Percentiles rank a stretch among this genome's conserved stretches.
These are phyloP conservation scores for Arvicanthis niloticus DNA, from an alignment of 2,113 vertebrate species.

Conservation along the genomic window DNA sequence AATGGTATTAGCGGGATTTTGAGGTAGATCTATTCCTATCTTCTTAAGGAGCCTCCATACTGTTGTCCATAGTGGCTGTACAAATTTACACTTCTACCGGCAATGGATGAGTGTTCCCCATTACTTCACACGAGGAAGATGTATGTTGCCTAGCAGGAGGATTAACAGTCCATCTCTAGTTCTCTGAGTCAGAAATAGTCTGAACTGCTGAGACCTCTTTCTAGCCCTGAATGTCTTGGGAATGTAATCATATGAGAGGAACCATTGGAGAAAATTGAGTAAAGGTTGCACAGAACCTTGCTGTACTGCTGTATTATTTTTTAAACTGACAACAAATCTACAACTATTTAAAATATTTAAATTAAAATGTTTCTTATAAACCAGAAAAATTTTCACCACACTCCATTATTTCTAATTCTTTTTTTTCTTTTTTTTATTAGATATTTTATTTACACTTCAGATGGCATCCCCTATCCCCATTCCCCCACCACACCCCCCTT, in stretches of 20 bases:
- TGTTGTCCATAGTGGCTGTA: no score
- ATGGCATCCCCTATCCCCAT: no score
- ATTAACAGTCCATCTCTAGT: not conserved
- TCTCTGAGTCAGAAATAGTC: not conserved
- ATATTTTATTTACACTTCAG: no score
- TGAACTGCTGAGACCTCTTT: not conserved
- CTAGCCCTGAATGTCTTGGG: not conserved
- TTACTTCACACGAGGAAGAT: not conserved
- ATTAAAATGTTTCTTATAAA: not conserved
- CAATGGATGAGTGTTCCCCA: not conserved
- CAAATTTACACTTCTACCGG: not conserved
- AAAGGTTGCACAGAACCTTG: not conserved
- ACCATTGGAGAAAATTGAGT: not conserved
- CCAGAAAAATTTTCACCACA: not conserved
- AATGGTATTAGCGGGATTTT: not conserved
- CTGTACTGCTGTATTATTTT: not conserved
- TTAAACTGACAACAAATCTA: not conserved
- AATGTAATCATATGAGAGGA: not conserved
- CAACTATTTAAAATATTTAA: not conserved
- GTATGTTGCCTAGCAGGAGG: not conserved
- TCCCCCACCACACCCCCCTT: no score
- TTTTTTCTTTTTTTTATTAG: no score
- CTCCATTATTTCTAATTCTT: not conserved
- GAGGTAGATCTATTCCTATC: not conserved
- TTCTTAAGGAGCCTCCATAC: no score